Percentiles rank a stretch among this genome's conserved stretches.
These are phyloP conservation scores for Plectropomus leopardus DNA, from an alignment of 2,113 vertebrate genomes.

Conservation along the genomic window DNA sequence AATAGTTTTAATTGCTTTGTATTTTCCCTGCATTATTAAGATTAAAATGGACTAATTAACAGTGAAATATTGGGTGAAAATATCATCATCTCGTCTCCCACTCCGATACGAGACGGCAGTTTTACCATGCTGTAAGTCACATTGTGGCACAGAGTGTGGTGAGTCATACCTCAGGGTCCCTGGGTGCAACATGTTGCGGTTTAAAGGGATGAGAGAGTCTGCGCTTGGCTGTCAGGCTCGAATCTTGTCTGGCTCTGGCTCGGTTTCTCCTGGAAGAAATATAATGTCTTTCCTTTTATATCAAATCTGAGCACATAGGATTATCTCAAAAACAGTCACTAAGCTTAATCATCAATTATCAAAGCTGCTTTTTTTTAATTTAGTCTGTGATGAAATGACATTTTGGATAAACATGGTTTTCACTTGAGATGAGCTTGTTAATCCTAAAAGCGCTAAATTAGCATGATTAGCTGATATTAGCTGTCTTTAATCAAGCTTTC, in stretches of 20 bases:
- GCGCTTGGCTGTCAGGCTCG: neutral
- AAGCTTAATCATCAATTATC: slow-evolving; percentile 30
- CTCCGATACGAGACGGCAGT: neutral
- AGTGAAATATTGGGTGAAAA: neutral
- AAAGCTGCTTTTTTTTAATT: slow-evolving; percentile 23
- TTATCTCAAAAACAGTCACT: slow-evolving; percentile 26
- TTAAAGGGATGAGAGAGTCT: neutral
- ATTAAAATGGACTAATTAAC: neutral
- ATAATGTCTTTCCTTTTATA: slow-evolving; percentile 11
- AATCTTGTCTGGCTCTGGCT: neutral
- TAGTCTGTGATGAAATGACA: neutral
- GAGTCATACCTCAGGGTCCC: slow-evolving; percentile 31
- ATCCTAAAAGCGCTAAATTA: slow-evolving; percentile 52
- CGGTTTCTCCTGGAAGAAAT: slow-evolving; percentile 12
- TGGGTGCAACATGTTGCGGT: neutral
- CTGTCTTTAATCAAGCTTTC: slow-evolving; percentile 56
- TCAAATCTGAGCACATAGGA: slow-evolving; percentile 28
- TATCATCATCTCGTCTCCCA: slow-evolving; percentile 12
- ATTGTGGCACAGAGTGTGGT: neutral
- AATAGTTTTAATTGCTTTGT: neutral
- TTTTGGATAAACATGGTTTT: neutral
- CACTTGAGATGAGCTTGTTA: slow-evolving; percentile 38
- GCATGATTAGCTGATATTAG: slow-evolving; percentile 53
- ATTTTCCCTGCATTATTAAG: neutral
- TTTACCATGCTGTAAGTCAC: neutral